These are phyloP conservation scores for Paramisgurnus dabryanus DNA, from an alignment of 2,113 vertebrate species.

Conservation along the genomic window DNA sequence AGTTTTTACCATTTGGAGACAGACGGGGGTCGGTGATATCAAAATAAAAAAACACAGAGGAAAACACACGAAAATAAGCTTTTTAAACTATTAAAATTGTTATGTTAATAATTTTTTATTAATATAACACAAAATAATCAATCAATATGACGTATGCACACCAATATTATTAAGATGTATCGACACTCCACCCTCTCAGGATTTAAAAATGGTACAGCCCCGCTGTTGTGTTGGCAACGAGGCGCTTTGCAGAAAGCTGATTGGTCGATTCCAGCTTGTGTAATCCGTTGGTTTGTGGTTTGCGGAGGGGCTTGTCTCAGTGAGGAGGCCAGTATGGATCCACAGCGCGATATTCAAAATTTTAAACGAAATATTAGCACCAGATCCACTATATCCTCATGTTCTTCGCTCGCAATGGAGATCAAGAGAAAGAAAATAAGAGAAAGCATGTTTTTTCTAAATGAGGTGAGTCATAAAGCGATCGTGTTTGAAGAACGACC, in stretches of 20 bases:
- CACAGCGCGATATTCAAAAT: slow-evolving; percentile 76
- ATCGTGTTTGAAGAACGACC: background rate
- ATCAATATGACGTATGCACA: background rate
- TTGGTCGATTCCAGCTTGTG: slow-evolving; percentile 3
- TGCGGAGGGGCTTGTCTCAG: slow-evolving; percentile 36
- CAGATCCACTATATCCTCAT: slow-evolving; percentile 58
- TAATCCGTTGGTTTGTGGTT: slow-evolving; percentile 34
- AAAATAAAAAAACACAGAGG: too few species aligned
- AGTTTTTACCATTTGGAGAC: slow-evolving; percentile 36
- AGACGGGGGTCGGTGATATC: slow-evolving; percentile 23
- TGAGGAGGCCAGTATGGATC: slow-evolving; percentile 63
- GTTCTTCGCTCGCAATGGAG: slow-evolving; percentile 77
- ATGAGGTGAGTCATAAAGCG: slow-evolving; percentile 63
- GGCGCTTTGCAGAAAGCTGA: background rate
- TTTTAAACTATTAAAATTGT: background rate
- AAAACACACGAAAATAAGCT: background rate
- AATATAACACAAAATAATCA: background rate
- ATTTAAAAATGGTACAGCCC: slow-evolving; percentile 56
- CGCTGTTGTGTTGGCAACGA: slow-evolving; percentile 55
- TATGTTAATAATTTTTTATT: too few species aligned
- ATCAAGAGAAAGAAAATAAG: slow-evolving; percentile 77
- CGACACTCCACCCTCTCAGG: slow-evolving; percentile 44
- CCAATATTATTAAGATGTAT: background rate
- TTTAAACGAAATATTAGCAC: slow-evolving; percentile 57
- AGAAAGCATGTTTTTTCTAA: slow-evolving; percentile 69